These are phyloP conservation scores for Smutsia gigantea DNA, from an alignment of 2,797 vertebrate genomes.

Conservation along the genomic window DNA sequence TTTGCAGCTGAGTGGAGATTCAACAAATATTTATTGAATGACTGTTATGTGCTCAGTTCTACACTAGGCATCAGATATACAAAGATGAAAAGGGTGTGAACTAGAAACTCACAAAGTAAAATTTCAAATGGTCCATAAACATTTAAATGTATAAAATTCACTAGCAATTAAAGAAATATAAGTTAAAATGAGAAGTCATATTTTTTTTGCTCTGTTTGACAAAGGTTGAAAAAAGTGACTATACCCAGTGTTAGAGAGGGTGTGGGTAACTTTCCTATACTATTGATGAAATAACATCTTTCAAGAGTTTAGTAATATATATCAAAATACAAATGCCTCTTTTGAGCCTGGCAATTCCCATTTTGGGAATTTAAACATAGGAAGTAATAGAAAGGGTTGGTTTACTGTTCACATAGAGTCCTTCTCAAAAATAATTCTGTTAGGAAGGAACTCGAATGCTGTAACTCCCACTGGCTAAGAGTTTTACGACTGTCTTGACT, in stretches of 20 bases:
- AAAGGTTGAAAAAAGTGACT: constrained; percentile 2
- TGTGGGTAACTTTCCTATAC: not conserved
- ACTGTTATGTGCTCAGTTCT: not conserved
- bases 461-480: not conserved
- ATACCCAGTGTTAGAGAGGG: not conserved
- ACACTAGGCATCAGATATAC: not conserved
- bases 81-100: not conserved
- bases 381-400: not conserved
- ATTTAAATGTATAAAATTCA: not conserved
- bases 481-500: not conserved
- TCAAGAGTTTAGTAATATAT: not conserved
- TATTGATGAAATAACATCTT: not conserved
- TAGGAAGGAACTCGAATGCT: not conserved
- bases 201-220: not conserved
- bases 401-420: not conserved
- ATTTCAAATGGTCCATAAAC: not conserved
- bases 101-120: constrained; percentile 27
- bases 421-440: not conserved
- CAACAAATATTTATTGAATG: not conserved
- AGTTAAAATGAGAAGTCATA: not conserved
- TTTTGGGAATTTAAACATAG: not conserved
- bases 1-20: not conserved
- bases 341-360: not conserved
- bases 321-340: not conserved
- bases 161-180: not conserved